Evolutionary conservation across 2,797 vertebrate species (phyloP), one percentile per base, ranked within the genome.

Genomic region (Salmo trutta): DNA sequence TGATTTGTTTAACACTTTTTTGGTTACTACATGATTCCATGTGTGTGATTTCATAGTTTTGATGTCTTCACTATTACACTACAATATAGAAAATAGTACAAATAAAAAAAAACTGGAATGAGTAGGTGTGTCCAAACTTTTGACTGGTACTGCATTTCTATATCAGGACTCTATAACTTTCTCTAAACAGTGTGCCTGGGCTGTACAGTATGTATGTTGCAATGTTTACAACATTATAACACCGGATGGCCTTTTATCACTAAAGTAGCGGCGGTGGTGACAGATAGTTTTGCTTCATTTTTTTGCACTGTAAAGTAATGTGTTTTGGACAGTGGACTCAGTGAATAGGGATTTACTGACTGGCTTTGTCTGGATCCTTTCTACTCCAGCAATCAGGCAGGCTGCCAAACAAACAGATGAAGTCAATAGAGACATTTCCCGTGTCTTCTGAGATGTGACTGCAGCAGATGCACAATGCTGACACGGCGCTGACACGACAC

Each of bases 371-470:
- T 81, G 85, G 87, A 88, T 88, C 87, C 89, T 90, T 88, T 91
- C 88, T 88, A 91, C 90, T 90, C 88, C 91, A 90, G 89, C 88
- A 93, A 93, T 93, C 93, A 91, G 92, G 92, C 93, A 77, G 87
- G 86, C 88, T 91, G 93, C 93, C 93, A 94, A 91, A 93, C 93
- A 94, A 91, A 93, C 93, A 93, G 85, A 93, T 91, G 90, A 91
- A 93, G 93, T 92, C 92, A 92, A 94, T 91, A 93, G 90, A 94
- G 93, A 90, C 89, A 93, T 73, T 80, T 91, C 90, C 74, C 75
- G 66, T 70, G 88, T 89, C 90, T 91, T 89, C 84, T 88, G 92
- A 93, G 91, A 92, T 89, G 91, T 88, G 92, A 93, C 92, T 90
- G 88, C 88, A 90, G 88, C 92, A 93, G 91, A 93, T 92, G 59